phyloP scores from a whole-genome alignment of 2,888 invertebrate species.

The Andrena flavipes region DNA sequence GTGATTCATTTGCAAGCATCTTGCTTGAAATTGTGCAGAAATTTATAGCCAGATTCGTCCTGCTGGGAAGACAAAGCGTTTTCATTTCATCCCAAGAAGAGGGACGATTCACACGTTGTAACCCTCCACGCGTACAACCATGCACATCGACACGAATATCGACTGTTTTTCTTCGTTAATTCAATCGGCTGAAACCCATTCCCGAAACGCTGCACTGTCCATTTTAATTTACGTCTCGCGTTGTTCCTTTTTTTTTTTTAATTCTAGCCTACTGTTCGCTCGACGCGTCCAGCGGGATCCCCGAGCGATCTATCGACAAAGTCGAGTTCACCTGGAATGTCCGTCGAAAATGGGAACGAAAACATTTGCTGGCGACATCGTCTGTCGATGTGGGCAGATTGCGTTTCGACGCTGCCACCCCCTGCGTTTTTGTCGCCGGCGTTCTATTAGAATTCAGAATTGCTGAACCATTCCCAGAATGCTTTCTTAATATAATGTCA shows the following conservation, averaged over 20 bases:
- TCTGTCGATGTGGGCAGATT: slow-evolving; percentile 19
- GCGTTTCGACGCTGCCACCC: slow-evolving; percentile 5
- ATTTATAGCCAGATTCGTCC: background rate
- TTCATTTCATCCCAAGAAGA: slow-evolving; percentile 16
- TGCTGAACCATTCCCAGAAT: background rate
- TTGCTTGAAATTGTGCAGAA: background rate
- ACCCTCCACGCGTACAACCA: background rate
- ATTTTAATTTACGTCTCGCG: slow-evolving; percentile 22
- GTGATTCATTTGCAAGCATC: background rate
- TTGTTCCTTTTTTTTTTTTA: slow-evolving; percentile 5
- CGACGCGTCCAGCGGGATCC: background rate
- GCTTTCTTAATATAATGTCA: slow-evolving; percentile 1
- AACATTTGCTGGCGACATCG: slow-evolving; percentile 25
- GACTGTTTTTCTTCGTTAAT: slow-evolving; percentile 21
- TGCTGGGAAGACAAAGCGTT: background rate
- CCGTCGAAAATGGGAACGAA: slow-evolving; percentile 23
- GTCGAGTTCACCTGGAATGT: background rate
- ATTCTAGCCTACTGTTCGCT: slow-evolving; percentile 22
- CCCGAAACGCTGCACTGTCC: slow-evolving; percentile 18
- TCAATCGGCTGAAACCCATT: slow-evolving; percentile 7
- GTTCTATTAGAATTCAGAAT: background rate
- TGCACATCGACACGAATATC: background rate
- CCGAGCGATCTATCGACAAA: slow-evolving; percentile 6
- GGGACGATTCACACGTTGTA: slow-evolving; percentile 1
- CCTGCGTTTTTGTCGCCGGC: background rate